These are phyloP conservation scores for Threskiornis aethiopicus DNA, from an alignment of 2,797 vertebrate genomes.

Conservation along the genomic window DNA sequence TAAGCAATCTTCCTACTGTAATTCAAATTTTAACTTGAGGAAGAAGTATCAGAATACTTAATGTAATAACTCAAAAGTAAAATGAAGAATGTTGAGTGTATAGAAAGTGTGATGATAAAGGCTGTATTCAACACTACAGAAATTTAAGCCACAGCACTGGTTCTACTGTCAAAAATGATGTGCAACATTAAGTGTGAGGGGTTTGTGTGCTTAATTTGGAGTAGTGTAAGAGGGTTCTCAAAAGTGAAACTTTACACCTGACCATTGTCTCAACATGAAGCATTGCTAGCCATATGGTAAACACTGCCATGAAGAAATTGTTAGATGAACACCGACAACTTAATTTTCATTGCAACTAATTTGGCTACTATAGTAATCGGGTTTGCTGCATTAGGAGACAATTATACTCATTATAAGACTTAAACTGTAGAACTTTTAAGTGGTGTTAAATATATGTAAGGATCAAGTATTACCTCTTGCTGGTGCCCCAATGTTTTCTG, in stretches of 20 bases:
- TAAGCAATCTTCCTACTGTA: neutral
- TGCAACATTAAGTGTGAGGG: neutral
- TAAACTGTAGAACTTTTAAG: neutral
- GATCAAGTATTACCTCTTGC: neutral
- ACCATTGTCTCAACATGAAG: neutral
- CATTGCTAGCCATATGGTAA: neutral
- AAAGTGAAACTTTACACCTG: neutral
- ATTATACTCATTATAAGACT: neutral
- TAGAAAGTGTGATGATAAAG: neutral
- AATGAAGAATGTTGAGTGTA: neutral
- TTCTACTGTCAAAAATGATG: neutral
- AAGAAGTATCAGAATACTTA: neutral
- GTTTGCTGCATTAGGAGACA: neutral
- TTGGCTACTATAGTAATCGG: neutral
- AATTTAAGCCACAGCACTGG: neutral
- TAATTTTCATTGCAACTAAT: neutral
- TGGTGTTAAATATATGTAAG: neutral
- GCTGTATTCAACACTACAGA: neutral
- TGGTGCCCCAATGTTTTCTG: neutral
- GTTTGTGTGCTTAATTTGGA: neutral
- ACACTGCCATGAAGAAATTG: neutral
- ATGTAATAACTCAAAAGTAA: neutral
- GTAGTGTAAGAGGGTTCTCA: neutral
- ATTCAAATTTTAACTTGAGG: neutral
- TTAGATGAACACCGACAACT: neutral